Conservation (phyloP, 2,113 vertebrate genomes). For the Bufo gargarizans region DNA sequence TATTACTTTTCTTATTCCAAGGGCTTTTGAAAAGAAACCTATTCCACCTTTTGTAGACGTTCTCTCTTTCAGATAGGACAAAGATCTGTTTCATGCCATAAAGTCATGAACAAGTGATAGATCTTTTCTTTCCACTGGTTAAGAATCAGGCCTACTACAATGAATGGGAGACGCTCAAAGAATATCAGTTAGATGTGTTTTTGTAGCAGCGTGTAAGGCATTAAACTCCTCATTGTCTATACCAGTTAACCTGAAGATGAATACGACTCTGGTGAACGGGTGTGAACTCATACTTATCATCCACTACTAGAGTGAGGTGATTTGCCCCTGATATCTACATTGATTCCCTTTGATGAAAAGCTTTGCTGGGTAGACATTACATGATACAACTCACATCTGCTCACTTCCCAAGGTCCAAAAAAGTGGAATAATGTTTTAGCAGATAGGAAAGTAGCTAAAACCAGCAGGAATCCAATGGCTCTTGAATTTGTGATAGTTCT, state of each 20-base stretch:
- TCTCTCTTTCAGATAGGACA: background rate
- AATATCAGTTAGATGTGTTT: background rate
- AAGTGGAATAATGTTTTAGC: slow-evolving; percentile 16
- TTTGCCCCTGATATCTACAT: slow-evolving; percentile 20
- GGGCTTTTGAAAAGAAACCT: background rate
- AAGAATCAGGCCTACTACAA: background rate
- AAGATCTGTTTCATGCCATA: background rate
- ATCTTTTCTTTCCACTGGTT: slow-evolving; percentile 6
- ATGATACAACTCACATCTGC: slow-evolving; percentile 37
- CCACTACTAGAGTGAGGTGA: background rate
- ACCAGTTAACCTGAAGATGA: slow-evolving; percentile 9
- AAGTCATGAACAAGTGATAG: slow-evolving; percentile 17
- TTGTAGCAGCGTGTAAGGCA: background rate
- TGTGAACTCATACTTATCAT: background rate
- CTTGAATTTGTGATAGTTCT: slow-evolving; percentile 29
- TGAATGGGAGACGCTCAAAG: background rate
- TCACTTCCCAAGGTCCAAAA: slow-evolving; percentile 34
- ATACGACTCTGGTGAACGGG: background rate
- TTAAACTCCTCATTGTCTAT: background rate
- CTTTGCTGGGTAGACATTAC: slow-evolving; percentile 10
- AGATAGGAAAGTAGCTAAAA: slow-evolving; percentile 31
- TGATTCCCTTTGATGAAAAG: slow-evolving; percentile 30
- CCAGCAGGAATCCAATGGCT: slow-evolving; percentile 25
- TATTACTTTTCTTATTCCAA: background rate
- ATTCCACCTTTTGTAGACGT: slow-evolving; percentile 7